Evolutionary conservation across 2,888 invertebrate genomes (phyloP), one percentile per base, ranked within the genome.

Genomic region (Polydesmus complanatus): DNA sequence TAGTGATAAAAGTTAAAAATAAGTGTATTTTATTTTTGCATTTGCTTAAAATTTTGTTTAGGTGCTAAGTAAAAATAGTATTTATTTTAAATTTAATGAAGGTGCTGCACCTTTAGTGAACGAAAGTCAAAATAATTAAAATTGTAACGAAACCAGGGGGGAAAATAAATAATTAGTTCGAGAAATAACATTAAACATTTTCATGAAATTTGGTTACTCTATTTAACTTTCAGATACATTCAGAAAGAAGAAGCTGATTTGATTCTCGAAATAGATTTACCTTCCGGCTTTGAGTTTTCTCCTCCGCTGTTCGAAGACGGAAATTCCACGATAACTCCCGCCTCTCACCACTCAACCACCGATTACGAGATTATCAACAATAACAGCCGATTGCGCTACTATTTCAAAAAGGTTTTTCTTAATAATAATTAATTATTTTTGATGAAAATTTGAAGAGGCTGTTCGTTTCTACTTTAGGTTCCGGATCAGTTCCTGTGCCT

Each of bases 371-470:
- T 56, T 22, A 47, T n/a, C 22, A 37, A 56, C 21, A 47, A 48
- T 8, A 47, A 47, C 48, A 56, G 21, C 37, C 27, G 48, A 11
- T 23, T 56, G 21, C 27, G 37, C 22, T 56, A 48, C 47, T 56
- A 27, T 22, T 56, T 56, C 25, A 47, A 47, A 27, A 37, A 56
- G 56, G 56, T 56, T n/a, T n/a, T n/a, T n/a, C n/a, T n/a, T n/a
- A n/a, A 47, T 11, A 48, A 1, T n/a, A 22, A 48, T 19, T 18
- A 14, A 22, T 19, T 56, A 11, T 47, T 23, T 21, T 47, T 47
- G 23, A 22, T 19, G 5, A 47, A 14, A 14, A 27, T 8, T 21
- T 21, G 14, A 26, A 19, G 1, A 3, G 1, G 18, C 22, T 18
- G 8, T 47, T 25, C 2, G n/a, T 48, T 19, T 2, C 37, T 5